phyloP scores from a whole-genome alignment of 1,140 invertebrate genomes.

The Drosophila sp. region DNA sequence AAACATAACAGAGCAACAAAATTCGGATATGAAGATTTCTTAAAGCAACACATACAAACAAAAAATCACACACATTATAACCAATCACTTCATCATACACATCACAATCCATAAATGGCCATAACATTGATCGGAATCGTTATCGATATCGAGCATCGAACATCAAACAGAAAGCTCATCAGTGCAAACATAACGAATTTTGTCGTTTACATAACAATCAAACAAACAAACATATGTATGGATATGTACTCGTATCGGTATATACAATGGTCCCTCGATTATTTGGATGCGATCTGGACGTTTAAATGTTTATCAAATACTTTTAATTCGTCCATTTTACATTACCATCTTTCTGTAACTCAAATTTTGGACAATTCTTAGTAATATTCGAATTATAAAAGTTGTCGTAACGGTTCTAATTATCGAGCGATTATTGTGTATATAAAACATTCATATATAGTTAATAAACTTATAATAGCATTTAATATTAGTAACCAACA shows the following conservation, averaged over 20 bases:
- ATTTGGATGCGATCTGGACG: background rate
- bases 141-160: conserved; percentile 39
- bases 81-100: conserved; percentile 18
- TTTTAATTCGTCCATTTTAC: background rate
- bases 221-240: conserved; percentile 1
- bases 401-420: background rate
- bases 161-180: conserved; percentile 35
- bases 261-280: conserved; percentile 4
- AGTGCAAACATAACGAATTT: conserved; percentile 26
- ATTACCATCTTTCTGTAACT: background rate
- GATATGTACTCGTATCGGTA: background rate
- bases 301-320: background rate
- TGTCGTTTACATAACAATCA: conserved; percentile 33
- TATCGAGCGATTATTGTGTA: background rate
- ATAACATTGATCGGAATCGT: conserved; percentile 32
- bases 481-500: conserved; percentile 39
- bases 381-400: background rate
- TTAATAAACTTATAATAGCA: conserved; percentile 49
- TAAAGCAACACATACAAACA: conserved; percentile 31
- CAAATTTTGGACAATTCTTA: background rate
- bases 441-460: conserved; percentile 14
- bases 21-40: conserved; percentile 39
- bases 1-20: background rate
- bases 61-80: conserved; percentile 15
- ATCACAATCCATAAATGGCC: conserved; percentile 7